These are phyloP conservation scores for Trissolcus japonicus DNA, from an alignment of 2,888 invertebrate genomes.

Conservation along the genomic window DNA sequence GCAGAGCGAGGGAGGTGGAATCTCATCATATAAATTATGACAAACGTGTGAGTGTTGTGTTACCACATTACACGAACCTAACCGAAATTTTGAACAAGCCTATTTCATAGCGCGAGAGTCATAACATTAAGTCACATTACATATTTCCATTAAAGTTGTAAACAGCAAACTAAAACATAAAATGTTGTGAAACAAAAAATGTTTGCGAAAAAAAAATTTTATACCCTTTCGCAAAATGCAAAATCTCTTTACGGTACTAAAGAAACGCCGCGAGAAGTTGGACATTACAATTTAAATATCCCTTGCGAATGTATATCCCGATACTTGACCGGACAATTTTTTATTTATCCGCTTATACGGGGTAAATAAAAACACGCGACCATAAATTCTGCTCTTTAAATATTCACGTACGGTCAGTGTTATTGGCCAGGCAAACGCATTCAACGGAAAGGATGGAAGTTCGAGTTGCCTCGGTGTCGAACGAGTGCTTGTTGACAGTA, in stretches of 20 bases:
- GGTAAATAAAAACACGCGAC: slow-evolving; percentile 35
- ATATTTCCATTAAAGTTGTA: too few species aligned
- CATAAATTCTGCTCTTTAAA: slow-evolving; percentile 51
- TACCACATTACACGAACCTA: slow-evolving; percentile 33
- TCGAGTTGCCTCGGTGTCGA: slow-evolving; percentile 38
- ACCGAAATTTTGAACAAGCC: slow-evolving; percentile 46
- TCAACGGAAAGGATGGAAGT: slow-evolving; percentile 38
- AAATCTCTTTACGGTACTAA: too few species aligned
- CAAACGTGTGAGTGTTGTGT: slow-evolving; percentile 41
- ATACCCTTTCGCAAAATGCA: too few species aligned
- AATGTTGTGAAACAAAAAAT: too few species aligned
- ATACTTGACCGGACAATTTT: slow-evolving; percentile 30
- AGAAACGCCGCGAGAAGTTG: not conserved
- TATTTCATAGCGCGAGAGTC: slow-evolving; percentile 33
- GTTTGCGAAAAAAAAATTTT: too few species aligned
- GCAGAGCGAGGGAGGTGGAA: slow-evolving; percentile 16
- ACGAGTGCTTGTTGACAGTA: slow-evolving; percentile 42
- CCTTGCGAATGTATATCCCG: slow-evolving; percentile 18
- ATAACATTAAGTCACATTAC: too few species aligned
- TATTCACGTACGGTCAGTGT: slow-evolving; percentile 53
- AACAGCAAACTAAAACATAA: too few species aligned
- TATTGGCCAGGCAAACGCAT: slow-evolving; percentile 46
- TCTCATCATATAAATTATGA: slow-evolving; percentile 47
- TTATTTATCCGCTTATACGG: slow-evolving; percentile 44
- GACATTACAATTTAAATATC: slow-evolving; percentile 17